A percentile compares a stretch with the other conserved stretches of the same genome.
phyloP scores from a whole-genome alignment of 1,140 invertebrate species.

The Onthophagus taurus region DNA sequence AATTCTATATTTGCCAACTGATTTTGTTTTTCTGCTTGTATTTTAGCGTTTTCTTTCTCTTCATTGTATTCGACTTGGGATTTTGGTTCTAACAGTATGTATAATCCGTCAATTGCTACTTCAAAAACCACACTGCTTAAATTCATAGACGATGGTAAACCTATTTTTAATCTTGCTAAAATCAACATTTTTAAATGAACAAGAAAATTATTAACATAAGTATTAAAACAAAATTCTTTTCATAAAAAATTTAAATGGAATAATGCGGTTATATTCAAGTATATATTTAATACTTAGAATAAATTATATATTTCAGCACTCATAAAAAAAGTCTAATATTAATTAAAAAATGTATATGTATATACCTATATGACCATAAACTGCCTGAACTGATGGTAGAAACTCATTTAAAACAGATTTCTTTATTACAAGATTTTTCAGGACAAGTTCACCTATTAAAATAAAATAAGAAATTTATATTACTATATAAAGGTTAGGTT shows the following conservation, averaged over 20 bases:
- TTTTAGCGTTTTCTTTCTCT: conserved; percentile 78
- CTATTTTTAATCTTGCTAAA: conserved; percentile 81
- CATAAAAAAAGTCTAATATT: too few species aligned
- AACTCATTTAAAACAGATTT: conserved; percentile 85
- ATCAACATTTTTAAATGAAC: too few species aligned
- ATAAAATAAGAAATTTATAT: too few species aligned
- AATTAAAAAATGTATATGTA: too few species aligned
- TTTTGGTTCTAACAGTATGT: conserved; percentile 82
- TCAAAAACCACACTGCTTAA: conserved; percentile 88
- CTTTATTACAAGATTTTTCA: conserved; percentile 84
- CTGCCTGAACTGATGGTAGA: conserved; percentile 80
- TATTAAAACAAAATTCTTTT: too few species aligned
- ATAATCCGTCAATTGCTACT: conserved; percentile 78
- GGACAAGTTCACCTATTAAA: conserved; percentile 96
- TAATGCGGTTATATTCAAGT: too few species aligned
- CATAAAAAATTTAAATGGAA: not conserved
- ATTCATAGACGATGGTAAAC: conserved; percentile 98
- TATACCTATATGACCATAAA: conserved; percentile 87
- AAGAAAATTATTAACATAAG: too few species aligned
- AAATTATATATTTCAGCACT: too few species aligned
- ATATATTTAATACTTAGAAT: conserved; percentile 46
- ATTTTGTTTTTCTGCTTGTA: conserved; percentile 71
- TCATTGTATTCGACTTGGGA: conserved; percentile 79
- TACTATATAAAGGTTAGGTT: too few species aligned
- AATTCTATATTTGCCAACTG: conserved; percentile 75